Evolutionary conservation across 2,888 invertebrate genomes (phyloP).

Genomic region (Halocaridina rubra): DNA sequence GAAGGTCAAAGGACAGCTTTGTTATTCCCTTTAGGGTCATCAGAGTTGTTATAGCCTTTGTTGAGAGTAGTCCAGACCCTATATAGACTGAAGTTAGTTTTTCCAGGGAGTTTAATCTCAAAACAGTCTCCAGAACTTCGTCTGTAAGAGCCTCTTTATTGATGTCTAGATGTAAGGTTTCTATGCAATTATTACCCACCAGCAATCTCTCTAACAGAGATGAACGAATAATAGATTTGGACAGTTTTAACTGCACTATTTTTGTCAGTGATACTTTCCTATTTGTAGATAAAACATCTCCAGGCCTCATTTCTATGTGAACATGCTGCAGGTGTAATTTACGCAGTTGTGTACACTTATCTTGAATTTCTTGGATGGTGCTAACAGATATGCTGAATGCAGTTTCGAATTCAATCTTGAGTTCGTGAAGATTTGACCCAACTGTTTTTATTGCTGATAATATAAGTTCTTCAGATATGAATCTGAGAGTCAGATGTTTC

Average conservation of each 20-base stretch:
- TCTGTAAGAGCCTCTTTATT: not conserved
- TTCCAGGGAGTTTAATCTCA: not conserved
- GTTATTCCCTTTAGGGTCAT: not conserved
- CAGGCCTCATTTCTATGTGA: not conserved
- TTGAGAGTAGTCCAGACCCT: not conserved
- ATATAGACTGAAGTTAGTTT: not conserved
- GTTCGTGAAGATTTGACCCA: not conserved
- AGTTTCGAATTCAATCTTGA: not conserved
- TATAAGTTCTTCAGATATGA: not conserved
- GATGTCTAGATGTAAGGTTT: not conserved
- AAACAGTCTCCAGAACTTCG: not conserved
- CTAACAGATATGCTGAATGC: not conserved
- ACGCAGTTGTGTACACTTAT: not conserved
- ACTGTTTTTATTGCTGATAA: not conserved
- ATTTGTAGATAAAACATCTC: not conserved
- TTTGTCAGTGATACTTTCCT: not conserved
- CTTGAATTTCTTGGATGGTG: not conserved
- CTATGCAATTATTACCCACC: not conserved
- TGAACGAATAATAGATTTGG: not conserved
- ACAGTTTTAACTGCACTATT: not conserved
- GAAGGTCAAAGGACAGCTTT: not conserved
- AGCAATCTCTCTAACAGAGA: not conserved
- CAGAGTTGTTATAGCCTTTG: not conserved
- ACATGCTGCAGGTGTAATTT: not conserved
- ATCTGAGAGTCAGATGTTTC: not conserved